These are phyloP conservation scores for Andricus grossulariae DNA, from an alignment of 1,140 invertebrate genomes.

Conservation along the genomic window DNA sequence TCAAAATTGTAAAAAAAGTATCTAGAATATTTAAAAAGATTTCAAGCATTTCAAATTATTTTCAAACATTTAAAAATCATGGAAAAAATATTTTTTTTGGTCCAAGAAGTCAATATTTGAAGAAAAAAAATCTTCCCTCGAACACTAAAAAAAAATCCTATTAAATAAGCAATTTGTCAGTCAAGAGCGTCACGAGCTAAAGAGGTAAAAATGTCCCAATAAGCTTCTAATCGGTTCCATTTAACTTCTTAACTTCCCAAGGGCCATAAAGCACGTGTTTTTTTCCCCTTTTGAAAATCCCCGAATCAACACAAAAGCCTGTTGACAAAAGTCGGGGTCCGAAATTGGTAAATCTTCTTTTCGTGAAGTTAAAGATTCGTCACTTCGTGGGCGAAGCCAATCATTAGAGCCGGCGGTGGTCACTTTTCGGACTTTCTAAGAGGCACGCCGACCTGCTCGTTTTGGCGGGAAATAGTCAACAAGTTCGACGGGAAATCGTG, in stretches of 20 bases:
- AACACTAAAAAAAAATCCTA: too few species aligned
- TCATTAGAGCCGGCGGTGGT: slow-evolving; percentile 5
- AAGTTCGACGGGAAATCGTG: slow-evolving; percentile 47
- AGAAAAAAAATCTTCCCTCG: too few species aligned
- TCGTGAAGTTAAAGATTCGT: slow-evolving; percentile 38
- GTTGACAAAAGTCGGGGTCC: not conserved
- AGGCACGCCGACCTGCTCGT: slow-evolving; percentile 48
- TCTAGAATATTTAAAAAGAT: too few species aligned
- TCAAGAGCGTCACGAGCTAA: too few species aligned
- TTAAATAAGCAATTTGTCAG: too few species aligned
- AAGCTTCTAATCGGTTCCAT: not conserved
- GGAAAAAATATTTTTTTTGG: too few species aligned
- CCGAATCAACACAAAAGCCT: not conserved
- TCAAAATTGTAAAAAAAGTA: too few species aligned
- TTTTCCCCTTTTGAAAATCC: not conserved
- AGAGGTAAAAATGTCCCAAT: too few species aligned
- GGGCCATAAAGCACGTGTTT: not conserved
- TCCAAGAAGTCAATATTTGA: too few species aligned
- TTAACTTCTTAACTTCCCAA: not conserved
- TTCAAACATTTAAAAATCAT: too few species aligned
- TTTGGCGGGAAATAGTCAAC: slow-evolving; percentile 68
- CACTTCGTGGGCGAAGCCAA: slow-evolving; percentile 7
- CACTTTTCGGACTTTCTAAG: slow-evolving; percentile 7
- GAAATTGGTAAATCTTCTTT: not conserved
- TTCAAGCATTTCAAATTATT: too few species aligned